Evolutionary conservation across 2,888 invertebrate species (phyloP).

Genomic region (Alviniconcha strummeri): DNA sequence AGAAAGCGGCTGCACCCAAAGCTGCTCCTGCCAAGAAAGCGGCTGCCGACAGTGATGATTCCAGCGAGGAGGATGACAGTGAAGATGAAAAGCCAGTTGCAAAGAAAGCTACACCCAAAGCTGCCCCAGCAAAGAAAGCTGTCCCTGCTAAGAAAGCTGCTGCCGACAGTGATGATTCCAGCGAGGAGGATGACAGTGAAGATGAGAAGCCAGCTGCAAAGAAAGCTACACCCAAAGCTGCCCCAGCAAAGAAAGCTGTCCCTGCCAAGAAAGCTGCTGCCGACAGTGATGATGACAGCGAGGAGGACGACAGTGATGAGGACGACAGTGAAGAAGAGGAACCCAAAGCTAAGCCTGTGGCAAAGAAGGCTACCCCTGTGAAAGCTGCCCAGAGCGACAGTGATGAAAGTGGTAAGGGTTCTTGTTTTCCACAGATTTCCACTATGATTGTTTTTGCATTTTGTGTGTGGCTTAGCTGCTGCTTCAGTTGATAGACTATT

Average conservation of each 20-base stretch:
- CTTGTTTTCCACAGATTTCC: too few species aligned
- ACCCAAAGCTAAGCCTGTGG: neutral
- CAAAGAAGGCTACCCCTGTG: neutral
- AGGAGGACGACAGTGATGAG: neutral
- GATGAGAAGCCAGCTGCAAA: neutral
- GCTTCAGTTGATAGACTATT: too few species aligned
- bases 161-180: neutral
- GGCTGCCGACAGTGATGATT: neutral
- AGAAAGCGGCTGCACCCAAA: neutral
- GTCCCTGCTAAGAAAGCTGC: neutral
- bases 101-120: neutral
- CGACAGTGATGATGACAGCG: neutral
- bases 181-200: neutral
- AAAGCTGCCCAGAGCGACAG: too few species aligned
- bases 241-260: neutral
- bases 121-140: neutral
- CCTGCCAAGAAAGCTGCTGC: neutral
- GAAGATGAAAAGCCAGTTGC: neutral
- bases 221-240: neutral
- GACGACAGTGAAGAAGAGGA: neutral
- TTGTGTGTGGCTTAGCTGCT: too few species aligned
- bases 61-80: neutral
- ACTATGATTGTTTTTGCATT: too few species aligned
- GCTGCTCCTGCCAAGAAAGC: slow-evolving; percentile 1
- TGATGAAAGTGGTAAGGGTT: too few species aligned